phyloP scores from a whole-genome alignment of 2,888 invertebrate species.

The Pyrochroa serraticornis region DNA sequence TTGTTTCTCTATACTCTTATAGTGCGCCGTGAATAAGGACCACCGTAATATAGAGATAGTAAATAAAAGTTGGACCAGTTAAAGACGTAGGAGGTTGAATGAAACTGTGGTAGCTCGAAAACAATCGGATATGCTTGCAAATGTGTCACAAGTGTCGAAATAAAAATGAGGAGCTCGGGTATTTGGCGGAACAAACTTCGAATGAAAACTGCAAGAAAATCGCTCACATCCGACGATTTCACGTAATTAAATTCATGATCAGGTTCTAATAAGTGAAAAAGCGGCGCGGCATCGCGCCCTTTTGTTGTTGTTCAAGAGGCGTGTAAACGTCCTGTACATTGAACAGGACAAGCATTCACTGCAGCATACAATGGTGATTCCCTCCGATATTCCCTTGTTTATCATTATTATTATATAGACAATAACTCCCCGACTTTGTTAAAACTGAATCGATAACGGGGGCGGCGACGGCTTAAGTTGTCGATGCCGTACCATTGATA shows the following conservation, averaged over 20 bases:
- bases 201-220: slow-evolving; percentile 18
- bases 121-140: too few species aligned
- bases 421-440: not conserved
- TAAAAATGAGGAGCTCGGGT: too few species aligned
- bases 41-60: too few species aligned
- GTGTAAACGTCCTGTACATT: slow-evolving; percentile 22
- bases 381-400: not conserved
- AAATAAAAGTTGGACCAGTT: too few species aligned
- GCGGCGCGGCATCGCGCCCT: slow-evolving; percentile 1
- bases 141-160: too few species aligned
- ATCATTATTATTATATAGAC: not conserved
- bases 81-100: too few species aligned
- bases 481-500: not conserved
- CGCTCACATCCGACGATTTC: slow-evolving; percentile 22
- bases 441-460: not conserved
- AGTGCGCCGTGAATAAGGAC: too few species aligned
- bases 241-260: slow-evolving; percentile 7
- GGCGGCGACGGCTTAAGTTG: too few species aligned
- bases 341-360: slow-evolving; percentile 9
- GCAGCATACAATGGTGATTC: too few species aligned
- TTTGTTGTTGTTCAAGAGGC: slow-evolving; percentile 22
- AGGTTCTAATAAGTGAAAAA: slow-evolving; percentile 17
- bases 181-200: too few species aligned
- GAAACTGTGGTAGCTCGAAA: too few species aligned
- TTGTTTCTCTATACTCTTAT: too few species aligned